These are phyloP conservation scores for Taenaris catops DNA, from an alignment of 2,888 invertebrate genomes.

Conservation along the genomic window DNA sequence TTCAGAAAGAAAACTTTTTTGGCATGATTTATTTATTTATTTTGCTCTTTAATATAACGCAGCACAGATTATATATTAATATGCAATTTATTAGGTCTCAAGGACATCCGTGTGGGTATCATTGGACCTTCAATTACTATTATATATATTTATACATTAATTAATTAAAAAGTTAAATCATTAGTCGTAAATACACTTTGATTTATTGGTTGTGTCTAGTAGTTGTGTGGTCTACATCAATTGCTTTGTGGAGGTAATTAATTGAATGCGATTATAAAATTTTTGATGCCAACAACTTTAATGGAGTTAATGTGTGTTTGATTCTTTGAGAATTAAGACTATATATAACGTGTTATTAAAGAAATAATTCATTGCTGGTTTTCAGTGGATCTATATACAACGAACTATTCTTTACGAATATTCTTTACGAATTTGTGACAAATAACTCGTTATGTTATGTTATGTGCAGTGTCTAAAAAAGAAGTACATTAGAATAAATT, in stretches of 20 bases:
- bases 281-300: slow-evolving; percentile 9
- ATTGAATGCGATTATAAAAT: slow-evolving; percentile 8
- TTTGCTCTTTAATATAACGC: no score
- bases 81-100: slow-evolving; percentile 31
- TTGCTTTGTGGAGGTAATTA: slow-evolving; percentile 4
- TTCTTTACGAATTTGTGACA: no score
- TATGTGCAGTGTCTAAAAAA: no score
- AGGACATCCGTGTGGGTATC: slow-evolving; percentile 37
- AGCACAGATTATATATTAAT: slow-evolving; percentile 34
- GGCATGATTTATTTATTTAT: no score
- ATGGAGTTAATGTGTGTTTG: slow-evolving; percentile 2
- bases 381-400: no score
- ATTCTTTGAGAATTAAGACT: no score
- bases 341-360: no score
- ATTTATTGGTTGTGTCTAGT: slow-evolving; percentile 11
- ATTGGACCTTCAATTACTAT: slow-evolving; percentile 29
- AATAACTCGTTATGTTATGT: no score
- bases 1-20: no score
- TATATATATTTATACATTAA: slow-evolving; percentile 20
- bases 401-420: no score
- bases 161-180: slow-evolving; percentile 17
- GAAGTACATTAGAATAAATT: no score
- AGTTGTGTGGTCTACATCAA: slow-evolving; percentile 14
- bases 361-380: no score
- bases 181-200: slow-evolving; percentile 15